Base-by-base conservation (phyloP, 1,140 invertebrate species). In the Acromyrmex echinatior region DNA sequence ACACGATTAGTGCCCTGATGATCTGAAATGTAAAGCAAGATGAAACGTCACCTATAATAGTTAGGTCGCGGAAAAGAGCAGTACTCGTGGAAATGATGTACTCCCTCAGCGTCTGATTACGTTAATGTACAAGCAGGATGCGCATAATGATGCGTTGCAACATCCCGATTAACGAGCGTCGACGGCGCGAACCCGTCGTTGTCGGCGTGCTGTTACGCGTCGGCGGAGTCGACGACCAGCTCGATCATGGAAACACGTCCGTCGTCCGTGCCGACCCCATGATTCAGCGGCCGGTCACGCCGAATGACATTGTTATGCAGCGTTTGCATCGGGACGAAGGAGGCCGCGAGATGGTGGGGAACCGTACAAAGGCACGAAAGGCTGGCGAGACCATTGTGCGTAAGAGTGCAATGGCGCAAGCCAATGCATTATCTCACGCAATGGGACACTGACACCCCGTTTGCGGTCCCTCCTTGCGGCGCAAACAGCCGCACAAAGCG, bases 381-480 rank as follows among this genome's bases (percentile, higher is more conserved):
- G 51, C 86, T 81, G 84, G 84, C 90, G 90, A 88, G 87, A 86
- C 82, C 87, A 92, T 92, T 91, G 90, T 92, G 91, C 80, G 87
- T 91, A 86, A 88, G 89, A 91, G 81, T 86, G 87, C 86, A 88
- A 81, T 51, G 78, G 78, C 86, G 89, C 89, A 87, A 91, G 86
- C 82, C 88, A 85, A 89, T 73, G 91, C 87, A 92, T 92, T 92
- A 91, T 93, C 91, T 93, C 92, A 91, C 90, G 92, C 92, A 92
- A 92, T 92, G 92, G 90, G 86, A 92, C 92, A 92, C 86, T 89
- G 92, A 93, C 92, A 92, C 92, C 92, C 90, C 85, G 90, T 93
- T 92, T 93, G 92, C 79, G 92, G 92, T 93, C 81, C 87, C 80
- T 88, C 65, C 28, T 68, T 91, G 92, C 84, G 92, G 92, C 87